Conservation (phyloP, 2,888 invertebrate genomes). For the Yponomeuta evonymella region DNA sequence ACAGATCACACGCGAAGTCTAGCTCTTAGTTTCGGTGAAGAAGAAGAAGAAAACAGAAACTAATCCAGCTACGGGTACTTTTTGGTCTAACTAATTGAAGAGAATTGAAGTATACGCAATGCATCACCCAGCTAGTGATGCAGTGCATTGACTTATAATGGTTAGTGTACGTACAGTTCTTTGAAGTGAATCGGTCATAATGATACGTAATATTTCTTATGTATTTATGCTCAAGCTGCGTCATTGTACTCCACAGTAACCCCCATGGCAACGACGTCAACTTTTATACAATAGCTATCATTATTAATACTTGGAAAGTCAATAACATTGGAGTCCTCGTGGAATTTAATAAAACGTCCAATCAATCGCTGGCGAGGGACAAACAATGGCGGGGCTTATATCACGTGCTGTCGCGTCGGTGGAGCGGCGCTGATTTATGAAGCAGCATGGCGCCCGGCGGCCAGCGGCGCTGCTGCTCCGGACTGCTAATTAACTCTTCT, state of each 20-base stretch:
- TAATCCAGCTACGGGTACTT: no score
- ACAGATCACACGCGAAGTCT: not conserved
- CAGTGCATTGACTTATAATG: no score
- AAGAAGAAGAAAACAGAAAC: no score
- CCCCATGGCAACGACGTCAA: no score
- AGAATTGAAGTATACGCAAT: no score
- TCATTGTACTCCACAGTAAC: not conserved
- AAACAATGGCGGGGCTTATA: not conserved
- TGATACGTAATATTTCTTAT: no score
- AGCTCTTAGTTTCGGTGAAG: not conserved
- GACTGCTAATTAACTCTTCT: no score
- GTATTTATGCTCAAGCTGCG: not conserved
- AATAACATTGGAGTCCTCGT: not conserved
- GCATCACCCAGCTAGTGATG: no score
- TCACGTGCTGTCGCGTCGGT: not conserved
- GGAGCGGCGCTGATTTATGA: not conserved
- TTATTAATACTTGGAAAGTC: not conserved
- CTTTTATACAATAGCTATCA: not conserved
- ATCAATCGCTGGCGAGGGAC: not conserved
- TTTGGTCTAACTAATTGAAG: no score
- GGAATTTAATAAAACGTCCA: slow-evolving; percentile 3
- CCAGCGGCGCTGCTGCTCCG: no score
- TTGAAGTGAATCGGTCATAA: no score
- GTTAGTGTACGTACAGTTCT: no score
- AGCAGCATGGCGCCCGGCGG: not conserved